Percentiles rank a stretch among this genome's conserved stretches.
Evolutionary conservation across 2,113 vertebrate genomes (phyloP).

Genomic region (Oncorhynchus tshawytscha): DNA sequence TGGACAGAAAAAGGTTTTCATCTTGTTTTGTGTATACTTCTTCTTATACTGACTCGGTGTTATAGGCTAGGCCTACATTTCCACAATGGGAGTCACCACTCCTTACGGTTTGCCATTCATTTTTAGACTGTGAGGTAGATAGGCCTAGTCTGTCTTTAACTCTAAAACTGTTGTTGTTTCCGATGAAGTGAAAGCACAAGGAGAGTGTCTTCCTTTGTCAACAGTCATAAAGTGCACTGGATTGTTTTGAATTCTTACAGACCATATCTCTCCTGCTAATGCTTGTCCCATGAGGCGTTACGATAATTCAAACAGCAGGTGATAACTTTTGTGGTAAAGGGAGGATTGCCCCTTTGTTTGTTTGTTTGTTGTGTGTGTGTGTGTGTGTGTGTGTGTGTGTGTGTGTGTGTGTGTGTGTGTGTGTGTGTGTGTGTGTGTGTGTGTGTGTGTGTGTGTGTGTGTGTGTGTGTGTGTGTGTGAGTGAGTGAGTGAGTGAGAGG

Average conservation of each 20-base stretch:
- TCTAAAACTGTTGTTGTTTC: conserved; percentile 11
- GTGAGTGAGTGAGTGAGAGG: too few relatives aligned
- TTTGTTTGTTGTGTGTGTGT: conserved; percentile 3
- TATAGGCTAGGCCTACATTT: too few relatives aligned
- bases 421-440: neutral
- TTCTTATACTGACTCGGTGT: too few relatives aligned
- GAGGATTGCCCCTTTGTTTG: neutral
- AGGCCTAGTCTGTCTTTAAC: too few relatives aligned
- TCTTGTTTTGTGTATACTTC: too few relatives aligned
- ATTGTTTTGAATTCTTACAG: conserved; percentile 66
- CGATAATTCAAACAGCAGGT: conserved; percentile 73
- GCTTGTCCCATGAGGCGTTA: conserved; percentile 68
- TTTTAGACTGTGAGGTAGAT: too few relatives aligned
- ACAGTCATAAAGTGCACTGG: conserved; percentile 28
- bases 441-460: rapidly evolving
- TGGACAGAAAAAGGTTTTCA: too few relatives aligned
- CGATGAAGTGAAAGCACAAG: conserved; percentile 30
- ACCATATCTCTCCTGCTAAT: conserved; percentile 61
- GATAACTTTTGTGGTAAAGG: conserved; percentile 49
- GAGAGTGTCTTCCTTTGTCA: neutral
- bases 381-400: neutral
- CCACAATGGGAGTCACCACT: too few relatives aligned
- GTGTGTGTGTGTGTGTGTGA: too few relatives aligned
- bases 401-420: too few relatives aligned
- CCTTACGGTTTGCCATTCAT: too few relatives aligned